Conservation (phyloP, 2,888 invertebrate species). For the Didymodactylos carnosus region DNA sequence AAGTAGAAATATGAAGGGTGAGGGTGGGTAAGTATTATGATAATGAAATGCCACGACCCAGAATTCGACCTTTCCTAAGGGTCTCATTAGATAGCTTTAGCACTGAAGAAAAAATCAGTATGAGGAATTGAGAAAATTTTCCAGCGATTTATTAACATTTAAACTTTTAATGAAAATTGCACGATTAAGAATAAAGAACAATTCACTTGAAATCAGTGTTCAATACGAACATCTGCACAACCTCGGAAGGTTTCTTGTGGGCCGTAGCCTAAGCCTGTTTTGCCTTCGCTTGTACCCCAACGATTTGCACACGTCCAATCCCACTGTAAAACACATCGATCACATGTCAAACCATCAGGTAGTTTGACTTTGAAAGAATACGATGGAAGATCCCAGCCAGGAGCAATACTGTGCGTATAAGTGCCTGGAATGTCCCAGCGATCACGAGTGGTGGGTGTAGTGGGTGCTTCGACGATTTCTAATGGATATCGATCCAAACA, state of each 20-base stretch:
- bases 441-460: not conserved
- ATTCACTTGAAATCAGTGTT: too few species aligned
- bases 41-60: too few species aligned
- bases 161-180: too few species aligned
- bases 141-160: too few species aligned
- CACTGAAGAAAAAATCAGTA: too few species aligned
- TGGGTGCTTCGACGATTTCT: not conserved
- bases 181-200: too few species aligned
- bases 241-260: slow-evolving; percentile 9
- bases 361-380: not conserved
- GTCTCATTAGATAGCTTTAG: too few species aligned
- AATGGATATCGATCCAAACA: slow-evolving; percentile 28
- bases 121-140: too few species aligned
- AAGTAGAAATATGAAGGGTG: too few species aligned
- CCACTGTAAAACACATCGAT: slow-evolving; percentile 13
- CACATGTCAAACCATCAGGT: slow-evolving; percentile 2
- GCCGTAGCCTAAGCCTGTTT: slow-evolving; percentile 1
- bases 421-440: not conserved
- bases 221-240: slow-evolving; percentile 5
- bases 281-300: slow-evolving; percentile 6
- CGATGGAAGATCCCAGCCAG: not conserved
- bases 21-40: too few species aligned
- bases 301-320: slow-evolving; percentile 9
- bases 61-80: too few species aligned
- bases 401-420: not conserved